phyloP scores from a whole-genome alignment of 2,113 vertebrate species.

The Pica pica region DNA sequence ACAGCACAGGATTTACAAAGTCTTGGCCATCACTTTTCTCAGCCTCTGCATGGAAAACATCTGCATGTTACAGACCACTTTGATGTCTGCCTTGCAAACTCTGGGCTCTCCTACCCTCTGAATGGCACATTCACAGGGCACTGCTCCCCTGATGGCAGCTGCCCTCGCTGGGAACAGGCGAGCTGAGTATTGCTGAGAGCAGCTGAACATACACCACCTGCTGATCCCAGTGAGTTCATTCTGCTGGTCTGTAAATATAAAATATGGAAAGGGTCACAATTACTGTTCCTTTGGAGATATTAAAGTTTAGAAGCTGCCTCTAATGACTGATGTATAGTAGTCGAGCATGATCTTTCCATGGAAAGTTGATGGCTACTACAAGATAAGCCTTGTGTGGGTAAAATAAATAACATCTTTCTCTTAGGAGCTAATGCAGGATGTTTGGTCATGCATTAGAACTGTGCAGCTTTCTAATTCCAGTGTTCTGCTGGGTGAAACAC shows the following conservation, averaged over 20 bases:
- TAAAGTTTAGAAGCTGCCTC: neutral
- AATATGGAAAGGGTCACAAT: neutral
- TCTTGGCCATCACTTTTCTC: neutral
- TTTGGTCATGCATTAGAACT: neutral
- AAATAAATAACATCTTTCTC: neutral
- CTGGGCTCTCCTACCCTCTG: neutral
- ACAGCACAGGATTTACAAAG: neutral
- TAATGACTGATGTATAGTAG: neutral
- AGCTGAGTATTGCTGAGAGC: neutral
- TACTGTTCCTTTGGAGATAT: conserved; percentile 40
- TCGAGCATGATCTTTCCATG: neutral
- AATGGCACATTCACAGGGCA: conserved; percentile 10
- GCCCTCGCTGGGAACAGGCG: neutral
- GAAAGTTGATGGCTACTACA: neutral
- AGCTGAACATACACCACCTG: conserved; percentile 37
- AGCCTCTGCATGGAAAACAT: conserved; percentile 17
- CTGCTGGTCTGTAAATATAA: neutral
- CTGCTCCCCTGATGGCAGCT: conserved; percentile 8
- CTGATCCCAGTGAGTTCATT: conserved; percentile 20
- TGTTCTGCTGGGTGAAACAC: neutral
- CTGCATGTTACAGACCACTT: neutral
- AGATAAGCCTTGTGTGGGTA: neutral
- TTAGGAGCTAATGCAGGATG: neutral
- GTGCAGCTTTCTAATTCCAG: neutral
- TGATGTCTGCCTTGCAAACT: neutral